phyloP scores from a whole-genome alignment of 2,888 invertebrate genomes.

The Belgica antarctica region DNA sequence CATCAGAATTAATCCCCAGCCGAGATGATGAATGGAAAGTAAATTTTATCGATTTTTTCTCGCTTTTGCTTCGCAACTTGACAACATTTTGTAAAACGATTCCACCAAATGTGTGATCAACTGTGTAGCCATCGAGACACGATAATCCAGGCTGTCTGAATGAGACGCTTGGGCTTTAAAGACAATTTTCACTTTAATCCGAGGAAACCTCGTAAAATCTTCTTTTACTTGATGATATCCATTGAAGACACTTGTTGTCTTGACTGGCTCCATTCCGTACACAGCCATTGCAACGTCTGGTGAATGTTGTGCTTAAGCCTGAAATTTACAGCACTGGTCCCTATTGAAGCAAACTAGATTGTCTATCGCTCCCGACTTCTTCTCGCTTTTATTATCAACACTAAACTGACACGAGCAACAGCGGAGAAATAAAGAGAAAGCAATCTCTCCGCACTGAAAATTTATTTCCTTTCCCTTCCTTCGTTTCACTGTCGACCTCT shows the following conservation, averaged over 20 bases:
- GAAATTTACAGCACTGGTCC: neutral
- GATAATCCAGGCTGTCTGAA: neutral
- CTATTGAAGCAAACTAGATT: neutral
- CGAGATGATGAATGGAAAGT: conserved; percentile 21
- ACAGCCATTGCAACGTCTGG: neutral
- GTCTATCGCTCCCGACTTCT: neutral
- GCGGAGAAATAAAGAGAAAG: neutral
- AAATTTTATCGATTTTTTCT: conserved; percentile 21
- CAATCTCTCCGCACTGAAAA: neutral
- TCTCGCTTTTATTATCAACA: conserved; percentile 11
- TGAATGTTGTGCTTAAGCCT: neutral
- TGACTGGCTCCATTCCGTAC: conserved; percentile 5
- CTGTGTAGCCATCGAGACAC: neutral
- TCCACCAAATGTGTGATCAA: conserved; percentile 4
- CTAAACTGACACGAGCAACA: conserved; percentile 19
- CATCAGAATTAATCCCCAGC: neutral
- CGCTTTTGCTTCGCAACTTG: neutral
- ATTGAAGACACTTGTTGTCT: conserved; percentile 41
- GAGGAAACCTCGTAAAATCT: too few species aligned
- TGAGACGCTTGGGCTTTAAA: neutral
- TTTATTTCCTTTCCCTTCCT: conserved; percentile 6
- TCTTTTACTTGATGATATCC: conserved; percentile 42
- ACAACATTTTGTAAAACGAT: neutral
- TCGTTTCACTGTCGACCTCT: neutral
- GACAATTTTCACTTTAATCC: too few species aligned